Evolutionary conservation across 2,113 vertebrate species (phyloP), one percentile per base, ranked within the genome.

Genomic region (Hypanus sabinus): DNA sequence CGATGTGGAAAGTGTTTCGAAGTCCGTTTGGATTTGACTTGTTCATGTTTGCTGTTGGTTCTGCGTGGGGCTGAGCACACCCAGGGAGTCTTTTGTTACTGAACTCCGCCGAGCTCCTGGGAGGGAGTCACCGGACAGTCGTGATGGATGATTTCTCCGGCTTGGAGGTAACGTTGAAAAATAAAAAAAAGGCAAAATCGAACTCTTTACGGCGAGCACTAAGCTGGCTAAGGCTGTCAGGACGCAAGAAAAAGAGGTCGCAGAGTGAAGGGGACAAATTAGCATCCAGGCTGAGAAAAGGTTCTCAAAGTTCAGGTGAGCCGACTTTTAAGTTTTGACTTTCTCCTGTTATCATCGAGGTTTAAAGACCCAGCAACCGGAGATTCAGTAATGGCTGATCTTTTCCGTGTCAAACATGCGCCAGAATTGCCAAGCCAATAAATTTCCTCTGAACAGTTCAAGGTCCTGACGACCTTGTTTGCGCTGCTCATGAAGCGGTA

Each of bases 251-350:
- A 71, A 71, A 73, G 90, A 93, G 70, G 70, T 38, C 65, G 0
- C 22, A 46, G n/a, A 46, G 68, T 30, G 90, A 93, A 27, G 90
- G 33, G 22, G 68, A 93, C 33, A 93, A 93, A 11, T 20, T 20
- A 0, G 0, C 65, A 12, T 36, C 90, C 16, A 46, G 55, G 10
- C 90, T 22, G 60, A 33, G 85, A 36, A 90, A 65, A 18, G 85
- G 22, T 65, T 88, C 85, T n/a, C 85, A 88, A 33, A 60, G 27
- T 62, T 90, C 85, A 65, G 85, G 85, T 90, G 60, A 90, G 85
- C 8, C 22, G 60, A 33, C 11, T 79, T 79, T 1, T 10, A 79
- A 12, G 16, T 14, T 88, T n/a, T 88, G 83, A 57, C 12, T 11
- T 60, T 87, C 10, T 3, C 76, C 81, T 57, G 2, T 83, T 30